Evolutionary conservation across 2,797 vertebrate genomes (phyloP).

Genomic region (Chromobotia macracanthus): DNA sequence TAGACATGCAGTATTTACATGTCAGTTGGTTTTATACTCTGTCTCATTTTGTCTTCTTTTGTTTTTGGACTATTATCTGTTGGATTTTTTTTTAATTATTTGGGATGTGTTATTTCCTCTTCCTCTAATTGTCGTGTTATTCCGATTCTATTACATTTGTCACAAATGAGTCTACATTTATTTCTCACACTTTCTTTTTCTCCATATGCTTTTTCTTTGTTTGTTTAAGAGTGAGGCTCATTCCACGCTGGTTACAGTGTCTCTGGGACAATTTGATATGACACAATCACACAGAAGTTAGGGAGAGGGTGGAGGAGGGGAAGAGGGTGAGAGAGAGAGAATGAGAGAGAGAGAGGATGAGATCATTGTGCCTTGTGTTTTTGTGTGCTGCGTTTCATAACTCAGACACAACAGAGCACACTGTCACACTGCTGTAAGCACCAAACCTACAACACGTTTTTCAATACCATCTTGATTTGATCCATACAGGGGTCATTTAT

Average conservation of each 20-base stretch:
- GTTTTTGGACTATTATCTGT: neutral
- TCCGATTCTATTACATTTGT: neutral
- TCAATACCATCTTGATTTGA: slow-evolving; percentile 36
- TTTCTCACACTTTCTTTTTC: neutral
- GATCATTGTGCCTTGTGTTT: slow-evolving; percentile 56
- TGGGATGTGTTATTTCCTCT: neutral
- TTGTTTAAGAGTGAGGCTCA: neutral
- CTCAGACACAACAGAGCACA: slow-evolving; percentile 56
- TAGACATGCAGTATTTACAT: too few species aligned
- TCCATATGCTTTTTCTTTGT: neutral
- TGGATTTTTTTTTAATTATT: neutral
- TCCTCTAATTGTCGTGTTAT: neutral
- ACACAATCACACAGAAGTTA: slow-evolving; percentile 6
- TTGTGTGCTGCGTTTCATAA: slow-evolving; percentile 57
- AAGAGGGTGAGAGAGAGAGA: slow-evolving; percentile 44
- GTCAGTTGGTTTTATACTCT: neutral
- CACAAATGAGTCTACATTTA: neutral
- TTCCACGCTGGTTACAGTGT: slow-evolving; percentile 7
- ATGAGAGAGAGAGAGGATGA: slow-evolving; percentile 47
- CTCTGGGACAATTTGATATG: neutral
- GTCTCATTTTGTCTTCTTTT: slow-evolving; percentile 6
- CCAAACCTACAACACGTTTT: slow-evolving; percentile 3
- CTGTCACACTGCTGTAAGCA: slow-evolving; percentile 27
- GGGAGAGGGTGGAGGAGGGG: slow-evolving; percentile 19
- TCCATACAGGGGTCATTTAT: slow-evolving; percentile 38